Evolutionary conservation across 2,113 vertebrate species (phyloP).

Genomic region (Brevimyrus niger): DNA sequence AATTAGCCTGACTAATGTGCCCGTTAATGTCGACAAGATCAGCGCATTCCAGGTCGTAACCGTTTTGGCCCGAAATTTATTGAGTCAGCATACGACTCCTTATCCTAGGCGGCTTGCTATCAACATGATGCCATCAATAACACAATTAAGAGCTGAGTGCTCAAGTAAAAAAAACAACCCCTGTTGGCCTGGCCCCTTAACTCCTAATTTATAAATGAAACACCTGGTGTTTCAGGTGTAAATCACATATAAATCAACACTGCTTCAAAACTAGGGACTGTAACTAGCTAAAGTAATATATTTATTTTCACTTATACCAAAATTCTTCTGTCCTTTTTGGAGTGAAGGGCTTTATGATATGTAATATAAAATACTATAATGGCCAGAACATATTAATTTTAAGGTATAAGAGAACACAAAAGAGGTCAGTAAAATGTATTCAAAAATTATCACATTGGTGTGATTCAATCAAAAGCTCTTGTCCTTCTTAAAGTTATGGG

Average conservation of each 20-base stretch:
- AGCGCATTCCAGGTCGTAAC: not conserved
- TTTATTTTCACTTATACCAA: not conserved
- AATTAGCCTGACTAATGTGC: not conserved
- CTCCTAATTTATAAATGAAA: conserved; percentile 6
- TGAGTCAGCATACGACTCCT: not conserved
- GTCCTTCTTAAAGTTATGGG: not conserved
- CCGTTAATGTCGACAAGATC: conserved; percentile 13
- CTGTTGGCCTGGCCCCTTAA: not conserved
- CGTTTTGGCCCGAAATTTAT: not conserved
- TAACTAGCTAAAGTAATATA: not conserved
- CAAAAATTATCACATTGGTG: not conserved
- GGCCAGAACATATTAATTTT: not conserved
- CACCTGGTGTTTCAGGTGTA: not conserved
- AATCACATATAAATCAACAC: conserved; percentile 1
- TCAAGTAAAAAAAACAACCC: not conserved
- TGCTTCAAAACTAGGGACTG: not conserved
- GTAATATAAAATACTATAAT: not conserved
- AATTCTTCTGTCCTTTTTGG: not conserved
- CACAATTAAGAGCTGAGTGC: conserved; percentile 1
- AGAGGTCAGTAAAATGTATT: not conserved
- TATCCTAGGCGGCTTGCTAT: not conserved
- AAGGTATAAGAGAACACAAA: not conserved
- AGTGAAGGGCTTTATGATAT: not conserved
- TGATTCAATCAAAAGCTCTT: not conserved
- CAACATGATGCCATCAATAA: conserved; percentile 2